Evolutionary conservation across 2,888 invertebrate species (phyloP).

Genomic region (Lymantria monacha): DNA sequence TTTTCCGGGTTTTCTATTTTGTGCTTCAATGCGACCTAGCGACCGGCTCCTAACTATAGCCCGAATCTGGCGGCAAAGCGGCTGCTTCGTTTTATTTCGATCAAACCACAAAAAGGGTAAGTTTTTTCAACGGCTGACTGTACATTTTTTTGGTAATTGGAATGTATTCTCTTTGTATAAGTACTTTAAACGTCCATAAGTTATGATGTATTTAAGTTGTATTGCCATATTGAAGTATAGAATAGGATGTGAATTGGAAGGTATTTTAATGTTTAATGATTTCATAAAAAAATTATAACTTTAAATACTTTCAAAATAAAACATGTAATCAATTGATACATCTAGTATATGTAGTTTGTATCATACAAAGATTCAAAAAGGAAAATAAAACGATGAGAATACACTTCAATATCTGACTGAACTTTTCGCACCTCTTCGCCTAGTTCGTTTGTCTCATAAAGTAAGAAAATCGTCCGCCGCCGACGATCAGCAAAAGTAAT

Average conservation of each 20-base stretch:
- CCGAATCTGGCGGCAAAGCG: constrained; percentile 61
- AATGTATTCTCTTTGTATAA: constrained; percentile 36
- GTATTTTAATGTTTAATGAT: no score
- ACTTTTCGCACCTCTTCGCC: constrained; percentile 43
- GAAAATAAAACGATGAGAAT: no score
- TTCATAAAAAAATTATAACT: no score
- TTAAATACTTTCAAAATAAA: no score
- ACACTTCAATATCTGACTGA: no score
- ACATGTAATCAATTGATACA: no score
- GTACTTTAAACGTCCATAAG: constrained; percentile 17
- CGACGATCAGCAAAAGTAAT: constrained; percentile 62
- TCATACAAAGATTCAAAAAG: no score
- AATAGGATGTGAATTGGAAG: no score
- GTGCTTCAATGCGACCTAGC: constrained; percentile 66
- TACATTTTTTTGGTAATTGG: constrained; percentile 43
- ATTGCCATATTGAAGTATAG: no score
- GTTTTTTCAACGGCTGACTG: constrained; percentile 36
- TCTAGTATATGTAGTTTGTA: no score
- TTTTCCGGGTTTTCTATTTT: constrained; percentile 75
- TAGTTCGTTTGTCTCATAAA: constrained; percentile 50
- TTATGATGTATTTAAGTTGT: no score
- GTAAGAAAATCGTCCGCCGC: constrained; percentile 55
- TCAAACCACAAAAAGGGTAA: constrained; percentile 50
- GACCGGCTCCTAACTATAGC: constrained; percentile 50
- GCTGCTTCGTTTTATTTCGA: constrained; percentile 60